phyloP scores from a whole-genome alignment of 2,797 vertebrate species.

The Brachymystax lenok region DNA sequence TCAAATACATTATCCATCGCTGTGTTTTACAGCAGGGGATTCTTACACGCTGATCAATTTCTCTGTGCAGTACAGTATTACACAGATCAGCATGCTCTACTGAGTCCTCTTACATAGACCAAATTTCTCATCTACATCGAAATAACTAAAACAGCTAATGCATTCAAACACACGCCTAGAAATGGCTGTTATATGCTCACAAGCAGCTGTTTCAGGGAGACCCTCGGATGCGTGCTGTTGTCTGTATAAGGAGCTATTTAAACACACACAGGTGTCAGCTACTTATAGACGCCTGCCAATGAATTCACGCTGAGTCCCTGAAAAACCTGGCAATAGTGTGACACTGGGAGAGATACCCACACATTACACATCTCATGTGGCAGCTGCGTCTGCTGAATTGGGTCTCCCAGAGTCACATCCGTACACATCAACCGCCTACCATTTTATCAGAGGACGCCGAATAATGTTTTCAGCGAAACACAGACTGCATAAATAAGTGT shows the following conservation, averaged over 20 bases:
- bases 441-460: neutral
- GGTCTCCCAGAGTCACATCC: conserved; percentile 4
- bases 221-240: neutral
- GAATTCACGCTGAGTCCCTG: conserved; percentile 1
- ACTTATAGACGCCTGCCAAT: conserved; percentile 1
- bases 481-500: conserved; percentile 23
- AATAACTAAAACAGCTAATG: neutral
- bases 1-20: conserved; percentile 71
- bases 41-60: conserved; percentile 51
- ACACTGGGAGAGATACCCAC: conserved; percentile 17
- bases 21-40: conserved; percentile 59
- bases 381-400: conserved; percentile 16
- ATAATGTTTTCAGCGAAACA: conserved; percentile 20
- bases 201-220: neutral
- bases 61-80: conserved; percentile 11
- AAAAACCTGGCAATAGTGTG: conserved; percentile 23
- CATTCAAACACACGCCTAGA: neutral
- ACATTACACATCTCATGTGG: conserved; percentile 10
- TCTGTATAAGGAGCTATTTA: conserved; percentile 2
- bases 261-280: conserved; percentile 8
- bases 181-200: neutral
- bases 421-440: conserved; percentile 2
- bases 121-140: neutral
- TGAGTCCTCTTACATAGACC: neutral
- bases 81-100: neutral